Conservation (phyloP, 1,140 invertebrate species). For the Diorhabda elongata region DNA sequence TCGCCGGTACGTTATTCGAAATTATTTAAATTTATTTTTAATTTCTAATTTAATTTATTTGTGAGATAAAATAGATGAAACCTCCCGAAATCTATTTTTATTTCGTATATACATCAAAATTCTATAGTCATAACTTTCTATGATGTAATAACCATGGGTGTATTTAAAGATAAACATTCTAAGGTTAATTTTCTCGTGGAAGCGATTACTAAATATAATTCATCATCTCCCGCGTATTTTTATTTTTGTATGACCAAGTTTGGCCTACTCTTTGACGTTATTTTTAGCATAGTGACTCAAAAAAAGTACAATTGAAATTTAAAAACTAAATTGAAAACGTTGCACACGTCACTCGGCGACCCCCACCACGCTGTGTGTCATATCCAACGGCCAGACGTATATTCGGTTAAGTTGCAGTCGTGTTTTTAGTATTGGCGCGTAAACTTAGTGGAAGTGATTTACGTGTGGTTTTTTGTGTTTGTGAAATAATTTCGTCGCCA, state of each 20-base stretch:
- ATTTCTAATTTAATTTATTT: too few species aligned
- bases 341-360: not conserved
- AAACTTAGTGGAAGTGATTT: not conserved
- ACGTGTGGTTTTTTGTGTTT: not conserved
- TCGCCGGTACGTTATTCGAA: too few species aligned
- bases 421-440: not conserved
- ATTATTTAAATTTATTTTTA: too few species aligned
- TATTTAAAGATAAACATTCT: too few species aligned
- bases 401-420: not conserved
- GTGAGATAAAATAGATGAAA: too few species aligned
- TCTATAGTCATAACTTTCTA: too few species aligned
- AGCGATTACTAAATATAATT: too few species aligned
- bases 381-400: not conserved
- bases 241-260: not conserved
- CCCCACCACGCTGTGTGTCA: not conserved
- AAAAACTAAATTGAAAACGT: not conserved
- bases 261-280: not conserved
- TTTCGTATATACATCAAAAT: too few species aligned
- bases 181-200: too few species aligned
- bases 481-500: conserved; percentile 4
- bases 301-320: not conserved
- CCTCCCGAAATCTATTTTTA: too few species aligned
- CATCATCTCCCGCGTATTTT: too few species aligned
- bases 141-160: too few species aligned
- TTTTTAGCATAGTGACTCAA: not conserved